Percentiles rank a stretch among this genome's conserved stretches.
phyloP scores from a whole-genome alignment of 2,888 invertebrate genomes.

The Temnothorax rugatulus region DNA sequence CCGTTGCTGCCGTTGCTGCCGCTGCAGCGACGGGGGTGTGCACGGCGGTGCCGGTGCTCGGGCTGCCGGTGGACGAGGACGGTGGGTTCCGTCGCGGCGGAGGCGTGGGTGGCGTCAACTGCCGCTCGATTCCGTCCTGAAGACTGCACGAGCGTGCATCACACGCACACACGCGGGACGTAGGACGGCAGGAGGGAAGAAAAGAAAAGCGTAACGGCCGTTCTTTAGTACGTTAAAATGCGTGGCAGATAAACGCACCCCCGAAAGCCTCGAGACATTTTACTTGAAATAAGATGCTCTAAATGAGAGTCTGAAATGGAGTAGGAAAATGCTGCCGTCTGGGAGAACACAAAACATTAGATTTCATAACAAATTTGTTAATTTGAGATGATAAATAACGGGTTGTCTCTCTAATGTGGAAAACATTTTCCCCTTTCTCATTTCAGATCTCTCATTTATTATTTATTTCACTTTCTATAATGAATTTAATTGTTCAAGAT shows the following conservation, averaged over 20 bases:
- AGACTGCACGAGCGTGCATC: slow-evolving; percentile 85
- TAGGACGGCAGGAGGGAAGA: slow-evolving; percentile 47
- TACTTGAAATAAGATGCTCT: neutral
- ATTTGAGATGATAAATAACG: neutral
- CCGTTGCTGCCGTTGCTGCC: slow-evolving; percentile 71
- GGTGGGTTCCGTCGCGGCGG: slow-evolving; percentile 87
- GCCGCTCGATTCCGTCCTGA: slow-evolving; percentile 88
- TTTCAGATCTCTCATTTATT: neutral
- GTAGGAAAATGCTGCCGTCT: neutral
- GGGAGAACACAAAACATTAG: neutral
- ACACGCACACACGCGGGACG: slow-evolving; percentile 51
- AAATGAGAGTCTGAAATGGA: neutral
- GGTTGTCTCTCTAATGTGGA: neutral
- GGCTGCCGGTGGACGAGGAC: slow-evolving; percentile 76
- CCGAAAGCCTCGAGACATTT: slow-evolving; percentile 52
- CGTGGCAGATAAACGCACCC: slow-evolving; percentile 43
- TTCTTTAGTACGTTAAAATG: slow-evolving; percentile 69
- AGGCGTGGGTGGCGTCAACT: slow-evolving; percentile 89
- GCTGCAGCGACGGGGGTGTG: slow-evolving; percentile 68
- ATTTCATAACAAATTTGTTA: neutral
- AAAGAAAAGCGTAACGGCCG: slow-evolving; percentile 67
- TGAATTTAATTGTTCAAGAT: slow-evolving; percentile 11
- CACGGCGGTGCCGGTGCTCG: slow-evolving; percentile 77
- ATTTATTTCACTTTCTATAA: neutral
- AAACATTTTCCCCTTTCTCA: neutral